A percentile compares a stretch with the other conserved stretches of the same genome.
Conservation (phyloP, 2,113 vertebrate species). For the Vulpes lagopus region DNA sequence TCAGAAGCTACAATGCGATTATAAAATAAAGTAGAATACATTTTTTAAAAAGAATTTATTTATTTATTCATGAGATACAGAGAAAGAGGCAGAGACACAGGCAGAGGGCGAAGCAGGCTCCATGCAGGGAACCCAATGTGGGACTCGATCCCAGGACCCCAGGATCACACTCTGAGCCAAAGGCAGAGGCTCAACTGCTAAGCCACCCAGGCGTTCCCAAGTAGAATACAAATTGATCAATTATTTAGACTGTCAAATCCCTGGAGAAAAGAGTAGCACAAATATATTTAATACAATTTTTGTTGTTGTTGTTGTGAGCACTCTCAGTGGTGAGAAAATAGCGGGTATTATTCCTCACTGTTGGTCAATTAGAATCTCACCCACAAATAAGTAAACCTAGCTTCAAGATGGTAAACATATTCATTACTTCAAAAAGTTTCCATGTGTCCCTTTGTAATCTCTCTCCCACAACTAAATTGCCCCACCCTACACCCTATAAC, state of each 20-base stretch:
- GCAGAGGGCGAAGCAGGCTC: too few species aligned
- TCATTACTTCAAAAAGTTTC: not conserved
- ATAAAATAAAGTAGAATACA: slow-evolving; percentile 59
- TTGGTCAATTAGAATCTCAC: not conserved
- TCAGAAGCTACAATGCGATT: not conserved
- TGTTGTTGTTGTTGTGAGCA: not conserved
- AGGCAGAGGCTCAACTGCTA: too few species aligned
- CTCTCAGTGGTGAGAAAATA: not conserved
- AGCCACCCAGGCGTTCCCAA: not conserved
- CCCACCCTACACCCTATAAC: not conserved
- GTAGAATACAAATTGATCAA: slow-evolving; percentile 23
- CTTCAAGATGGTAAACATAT: not conserved
- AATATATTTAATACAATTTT: not conserved
- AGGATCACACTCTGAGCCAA: too few species aligned
- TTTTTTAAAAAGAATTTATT: too few species aligned
- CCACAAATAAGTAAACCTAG: slow-evolving; percentile 6
- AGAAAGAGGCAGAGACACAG: too few species aligned
- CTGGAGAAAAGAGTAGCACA: not conserved
- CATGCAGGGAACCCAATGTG: too few species aligned
- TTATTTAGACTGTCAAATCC: slow-evolving; percentile 34
- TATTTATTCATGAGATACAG: too few species aligned
- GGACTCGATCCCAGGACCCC: too few species aligned
- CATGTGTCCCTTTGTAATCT: not conserved
- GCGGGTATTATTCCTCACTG: not conserved
- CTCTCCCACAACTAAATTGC: not conserved